phyloP scores from a whole-genome alignment of 2,797 vertebrate species.

The Diglossa cyanea region DNA sequence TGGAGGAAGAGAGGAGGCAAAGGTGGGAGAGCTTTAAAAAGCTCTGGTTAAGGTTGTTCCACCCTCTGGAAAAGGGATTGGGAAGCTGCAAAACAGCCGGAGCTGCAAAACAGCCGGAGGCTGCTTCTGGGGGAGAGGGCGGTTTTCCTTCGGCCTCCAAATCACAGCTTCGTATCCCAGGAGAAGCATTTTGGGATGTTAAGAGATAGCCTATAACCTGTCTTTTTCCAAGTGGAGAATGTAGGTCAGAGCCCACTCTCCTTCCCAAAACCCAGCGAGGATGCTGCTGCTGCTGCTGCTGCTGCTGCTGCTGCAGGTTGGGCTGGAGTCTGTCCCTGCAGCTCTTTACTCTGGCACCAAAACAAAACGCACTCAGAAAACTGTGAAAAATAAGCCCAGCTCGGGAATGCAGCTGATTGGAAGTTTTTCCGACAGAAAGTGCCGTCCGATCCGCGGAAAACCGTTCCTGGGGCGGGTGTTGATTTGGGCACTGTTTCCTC shows the following conservation, averaged over 20 bases:
- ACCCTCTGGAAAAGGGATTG: not conserved
- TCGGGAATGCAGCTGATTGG: constrained; percentile 51
- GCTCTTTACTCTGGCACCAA: constrained; percentile 59
- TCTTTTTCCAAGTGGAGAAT: not conserved
- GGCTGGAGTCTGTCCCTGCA: constrained; percentile 26
- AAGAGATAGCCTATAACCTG: not conserved
- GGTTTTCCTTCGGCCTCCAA: not conserved
- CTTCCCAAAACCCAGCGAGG: not conserved
- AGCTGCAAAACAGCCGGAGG: not conserved
- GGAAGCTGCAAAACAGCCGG: not conserved
- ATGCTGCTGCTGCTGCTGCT: not conserved
- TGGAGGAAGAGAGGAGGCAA: constrained; percentile 45
- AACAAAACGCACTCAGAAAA: constrained; percentile 59
- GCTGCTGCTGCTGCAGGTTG: constrained; percentile 3
- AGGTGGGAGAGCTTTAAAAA: constrained; percentile 66
- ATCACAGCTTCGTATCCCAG: rapidly evolving
- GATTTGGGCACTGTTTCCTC: constrained; percentile 49
- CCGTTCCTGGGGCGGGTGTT: not conserved
- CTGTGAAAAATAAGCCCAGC: constrained; percentile 31
- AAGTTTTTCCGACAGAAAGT: constrained; percentile 39
- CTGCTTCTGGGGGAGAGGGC: not conserved
- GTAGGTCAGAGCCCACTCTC: not conserved
- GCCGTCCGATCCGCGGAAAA: not conserved
- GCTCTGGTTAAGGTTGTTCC: constrained; percentile 54
- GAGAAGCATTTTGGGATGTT: rapidly evolving